Conservation (phyloP, 2,888 invertebrate species). For the Cheilosia urbana region DNA sequence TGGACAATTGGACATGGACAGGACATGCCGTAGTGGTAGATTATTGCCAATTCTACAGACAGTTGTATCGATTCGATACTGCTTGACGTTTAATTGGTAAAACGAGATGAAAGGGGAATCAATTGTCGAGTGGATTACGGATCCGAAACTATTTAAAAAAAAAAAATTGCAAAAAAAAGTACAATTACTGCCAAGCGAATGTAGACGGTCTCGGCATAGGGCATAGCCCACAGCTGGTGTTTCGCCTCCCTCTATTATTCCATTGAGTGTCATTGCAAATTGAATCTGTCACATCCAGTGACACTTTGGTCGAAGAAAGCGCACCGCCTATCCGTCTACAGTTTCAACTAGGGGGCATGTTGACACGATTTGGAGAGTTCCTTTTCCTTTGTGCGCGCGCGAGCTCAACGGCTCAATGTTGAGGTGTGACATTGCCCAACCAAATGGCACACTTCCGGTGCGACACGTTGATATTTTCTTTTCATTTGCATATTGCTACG, state of each 20-base stretch:
- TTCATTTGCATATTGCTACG: conserved; percentile 63
- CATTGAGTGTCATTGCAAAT: conserved; percentile 41
- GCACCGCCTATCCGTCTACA: not conserved
- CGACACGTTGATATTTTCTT: conserved; percentile 56
- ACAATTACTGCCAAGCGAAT: not conserved
- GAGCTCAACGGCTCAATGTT: conserved; percentile 4
- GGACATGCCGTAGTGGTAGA: not conserved
- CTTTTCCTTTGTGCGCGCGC: conserved; percentile 2
- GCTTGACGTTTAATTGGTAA: conserved; percentile 24
- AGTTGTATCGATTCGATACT: conserved; percentile 31
- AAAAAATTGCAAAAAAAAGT: not conserved
- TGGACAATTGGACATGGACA: conserved; percentile 24
- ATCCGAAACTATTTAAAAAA: not conserved
- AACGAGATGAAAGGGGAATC: conserved; percentile 15
- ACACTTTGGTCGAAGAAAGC: not conserved
- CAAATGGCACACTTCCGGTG: conserved; percentile 71
- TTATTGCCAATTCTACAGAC: conserved; percentile 11
- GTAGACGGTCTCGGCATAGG: not conserved
- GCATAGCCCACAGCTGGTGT: conserved; percentile 31
- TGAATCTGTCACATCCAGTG: conserved; percentile 56
- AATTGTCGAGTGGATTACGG: not conserved
- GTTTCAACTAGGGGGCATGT: conserved; percentile 6
- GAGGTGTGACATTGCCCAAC: conserved; percentile 66
- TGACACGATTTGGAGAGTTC: conserved; percentile 27
- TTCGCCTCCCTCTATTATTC: not conserved